These are phyloP conservation scores for Cloeon dipterum DNA, from an alignment of 2,888 invertebrate species.

Conservation along the genomic window DNA sequence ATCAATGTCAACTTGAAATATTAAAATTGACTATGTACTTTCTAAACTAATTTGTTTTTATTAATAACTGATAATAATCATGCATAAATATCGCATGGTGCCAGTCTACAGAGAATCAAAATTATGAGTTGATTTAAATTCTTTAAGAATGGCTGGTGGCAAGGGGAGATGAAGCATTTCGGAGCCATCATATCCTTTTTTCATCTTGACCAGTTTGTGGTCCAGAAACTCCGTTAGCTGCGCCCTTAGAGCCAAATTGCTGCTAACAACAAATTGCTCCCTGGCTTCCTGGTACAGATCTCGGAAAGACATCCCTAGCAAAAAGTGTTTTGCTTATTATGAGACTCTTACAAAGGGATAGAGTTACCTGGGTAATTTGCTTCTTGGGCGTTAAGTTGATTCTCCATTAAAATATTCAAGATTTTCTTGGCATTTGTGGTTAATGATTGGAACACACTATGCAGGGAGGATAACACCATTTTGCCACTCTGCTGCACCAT, in stretches of 20 bases:
- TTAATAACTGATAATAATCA: no score
- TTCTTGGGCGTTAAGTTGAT: constrained; percentile 52
- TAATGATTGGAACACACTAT: constrained; percentile 73
- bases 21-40: no score
- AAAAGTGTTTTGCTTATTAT: background rate
- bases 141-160: constrained; percentile 42
- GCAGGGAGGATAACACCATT: constrained; percentile 61
- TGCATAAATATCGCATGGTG: no score
- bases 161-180: constrained; percentile 65
- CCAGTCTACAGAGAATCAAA: no score
- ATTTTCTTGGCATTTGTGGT: constrained; percentile 72
- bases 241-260: constrained; percentile 71
- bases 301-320: constrained; percentile 61
- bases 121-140: no score
- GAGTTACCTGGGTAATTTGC: constrained; percentile 46
- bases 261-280: constrained; percentile 78
- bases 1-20: no score
- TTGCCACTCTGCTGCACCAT: constrained; percentile 56
- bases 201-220: constrained; percentile 70
- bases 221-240: constrained; percentile 89
- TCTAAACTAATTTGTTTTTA: no score
- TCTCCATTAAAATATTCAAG: constrained; percentile 55
- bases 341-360: background rate
- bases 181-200: constrained; percentile 55
- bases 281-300: constrained; percentile 66